Evolutionary conservation across 2,113 vertebrate species (phyloP).

Genomic region (Eupsittula cactorum): DNA sequence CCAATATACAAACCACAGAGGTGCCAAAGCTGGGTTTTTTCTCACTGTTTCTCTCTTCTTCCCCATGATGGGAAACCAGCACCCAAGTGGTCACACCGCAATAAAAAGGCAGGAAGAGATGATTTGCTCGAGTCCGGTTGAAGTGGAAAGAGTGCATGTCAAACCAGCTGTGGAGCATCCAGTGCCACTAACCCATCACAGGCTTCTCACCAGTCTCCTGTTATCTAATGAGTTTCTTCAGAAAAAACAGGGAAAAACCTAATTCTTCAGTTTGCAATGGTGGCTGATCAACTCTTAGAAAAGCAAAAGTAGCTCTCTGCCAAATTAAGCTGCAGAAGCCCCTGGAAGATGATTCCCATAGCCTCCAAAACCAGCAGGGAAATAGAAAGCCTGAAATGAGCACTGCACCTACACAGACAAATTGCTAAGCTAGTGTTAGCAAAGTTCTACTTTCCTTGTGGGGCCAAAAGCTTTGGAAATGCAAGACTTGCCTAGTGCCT

Average conservation of each 20-base stretch:
- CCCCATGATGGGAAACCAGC: not conserved
- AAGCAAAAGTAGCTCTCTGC: not conserved
- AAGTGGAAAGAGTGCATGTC: not conserved
- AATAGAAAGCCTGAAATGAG: not conserved
- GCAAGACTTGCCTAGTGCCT: not conserved
- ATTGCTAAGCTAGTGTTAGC: not conserved
- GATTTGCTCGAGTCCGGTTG: not conserved
- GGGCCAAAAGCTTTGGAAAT: not conserved
- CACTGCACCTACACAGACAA: not conserved
- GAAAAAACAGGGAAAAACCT: not conserved
- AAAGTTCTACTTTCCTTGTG: not conserved
- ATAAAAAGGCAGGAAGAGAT: not conserved
- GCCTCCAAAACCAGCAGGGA: not conserved
- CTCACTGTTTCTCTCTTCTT: not conserved
- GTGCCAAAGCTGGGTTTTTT: not conserved
- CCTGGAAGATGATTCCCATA: not conserved
- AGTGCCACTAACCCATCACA: not conserved
- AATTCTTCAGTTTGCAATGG: not conserved
- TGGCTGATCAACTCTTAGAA: not conserved
- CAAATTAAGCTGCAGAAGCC: not conserved
- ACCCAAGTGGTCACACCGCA: not conserved
- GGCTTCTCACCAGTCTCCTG: not conserved
- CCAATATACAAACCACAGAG: rapidly evolving
- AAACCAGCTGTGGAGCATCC: not conserved
- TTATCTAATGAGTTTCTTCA: not conserved